phyloP scores from a whole-genome alignment of 1,140 invertebrate genomes.

The Trachymyrmex septentrionalis region DNA sequence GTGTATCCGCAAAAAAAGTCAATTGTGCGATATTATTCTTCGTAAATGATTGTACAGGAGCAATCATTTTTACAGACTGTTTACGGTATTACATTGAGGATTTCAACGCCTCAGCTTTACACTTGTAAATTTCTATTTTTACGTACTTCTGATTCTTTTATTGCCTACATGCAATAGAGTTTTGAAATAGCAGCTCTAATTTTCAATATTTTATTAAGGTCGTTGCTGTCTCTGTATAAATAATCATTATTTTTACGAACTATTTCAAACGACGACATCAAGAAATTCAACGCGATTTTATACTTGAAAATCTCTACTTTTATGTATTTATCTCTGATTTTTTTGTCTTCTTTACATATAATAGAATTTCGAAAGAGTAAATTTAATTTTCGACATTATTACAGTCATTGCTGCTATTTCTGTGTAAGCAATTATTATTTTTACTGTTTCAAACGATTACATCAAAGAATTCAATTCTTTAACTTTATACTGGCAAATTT shows the following conservation, averaged over 20 bases:
- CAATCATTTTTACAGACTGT: not conserved
- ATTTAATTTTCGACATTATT: not conserved
- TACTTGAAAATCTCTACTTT: not conserved
- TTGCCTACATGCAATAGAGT: not conserved
- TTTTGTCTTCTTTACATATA: not conserved
- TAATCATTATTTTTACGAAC: not conserved
- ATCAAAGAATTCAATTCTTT: not conserved
- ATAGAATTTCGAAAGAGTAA: not conserved
- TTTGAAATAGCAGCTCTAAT: not conserved
- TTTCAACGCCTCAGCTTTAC: not conserved
- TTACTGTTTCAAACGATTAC: not conserved
- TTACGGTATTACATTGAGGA: not conserved
- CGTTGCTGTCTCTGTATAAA: not conserved
- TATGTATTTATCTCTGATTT: not conserved
- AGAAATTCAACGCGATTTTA: not conserved
- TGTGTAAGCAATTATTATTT: not conserved
- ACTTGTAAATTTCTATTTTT: not conserved
- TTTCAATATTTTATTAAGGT: not conserved
- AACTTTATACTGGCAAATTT: not conserved
- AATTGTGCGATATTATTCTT: constrained; percentile 14
- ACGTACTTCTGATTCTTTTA: not conserved
- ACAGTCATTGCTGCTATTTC: not conserved
- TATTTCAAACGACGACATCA: not conserved
- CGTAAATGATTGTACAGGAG: not conserved
- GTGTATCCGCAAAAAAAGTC: not conserved